These are phyloP conservation scores for Zeuzera pyrina DNA, from an alignment of 2,888 invertebrate species.

Conservation along the genomic window DNA sequence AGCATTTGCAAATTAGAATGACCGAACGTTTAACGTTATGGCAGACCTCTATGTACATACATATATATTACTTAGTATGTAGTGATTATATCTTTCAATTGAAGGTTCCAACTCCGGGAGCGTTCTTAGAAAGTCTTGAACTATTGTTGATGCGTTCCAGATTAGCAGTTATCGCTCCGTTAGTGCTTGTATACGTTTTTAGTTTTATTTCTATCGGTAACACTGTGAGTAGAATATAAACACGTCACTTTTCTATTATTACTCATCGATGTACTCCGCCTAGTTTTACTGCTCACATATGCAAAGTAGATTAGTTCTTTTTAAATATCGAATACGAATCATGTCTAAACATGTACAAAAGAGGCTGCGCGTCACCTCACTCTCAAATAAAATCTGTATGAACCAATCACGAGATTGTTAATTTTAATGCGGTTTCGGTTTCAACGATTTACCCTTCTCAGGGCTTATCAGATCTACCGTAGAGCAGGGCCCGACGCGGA, in stretches of 20 bases:
- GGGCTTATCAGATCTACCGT: conserved; percentile 54
- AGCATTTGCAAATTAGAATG: conserved; percentile 24
- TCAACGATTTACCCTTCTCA: conserved; percentile 61
- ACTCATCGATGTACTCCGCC: conserved; percentile 40
- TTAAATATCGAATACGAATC: conserved; percentile 37
- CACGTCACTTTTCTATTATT: conserved; percentile 36
- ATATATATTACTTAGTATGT: conserved; percentile 1
- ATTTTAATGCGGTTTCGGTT: conserved; percentile 60
- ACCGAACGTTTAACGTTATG: conserved; percentile 8
- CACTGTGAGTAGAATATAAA: conserved; percentile 34
- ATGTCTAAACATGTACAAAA: conserved; percentile 52
- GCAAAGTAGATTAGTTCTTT: conserved; percentile 50
- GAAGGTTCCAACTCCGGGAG: conserved; percentile 14
- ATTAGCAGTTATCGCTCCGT: conserved; percentile 21
- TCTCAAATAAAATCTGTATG: conserved; percentile 50
- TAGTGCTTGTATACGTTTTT: conserved; percentile 23
- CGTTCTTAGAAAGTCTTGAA: conserved; percentile 12
- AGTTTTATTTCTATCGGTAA: conserved; percentile 32
- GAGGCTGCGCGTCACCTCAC: conserved; percentile 40
- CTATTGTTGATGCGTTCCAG: conserved; percentile 16
- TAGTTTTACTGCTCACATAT: conserved; percentile 42
- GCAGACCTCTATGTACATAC: conserved; percentile 3
- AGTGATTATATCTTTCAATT: conserved; percentile 12
- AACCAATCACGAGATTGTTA: conserved; percentile 52
- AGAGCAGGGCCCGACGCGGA: conserved; percentile 30